Conservation (phyloP, 2,113 vertebrate species). For the Megaceryle torquata region DNA sequence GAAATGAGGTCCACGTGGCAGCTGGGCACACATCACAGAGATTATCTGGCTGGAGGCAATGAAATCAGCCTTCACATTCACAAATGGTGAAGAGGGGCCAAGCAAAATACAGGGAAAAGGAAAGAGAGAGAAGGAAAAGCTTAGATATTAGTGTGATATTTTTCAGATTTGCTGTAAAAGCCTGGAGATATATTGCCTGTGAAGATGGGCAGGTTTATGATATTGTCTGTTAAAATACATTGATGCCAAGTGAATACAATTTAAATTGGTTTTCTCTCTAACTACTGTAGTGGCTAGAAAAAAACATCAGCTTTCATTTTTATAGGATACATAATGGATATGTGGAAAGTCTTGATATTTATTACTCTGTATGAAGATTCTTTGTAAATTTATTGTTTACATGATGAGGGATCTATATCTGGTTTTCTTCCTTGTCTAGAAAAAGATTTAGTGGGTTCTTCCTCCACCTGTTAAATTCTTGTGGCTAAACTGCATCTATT, state of each 20-base stretch:
- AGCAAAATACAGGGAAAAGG: not conserved
- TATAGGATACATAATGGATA: constrained; percentile 12
- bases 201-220: constrained; percentile 14
- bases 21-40: not conserved
- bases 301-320: constrained; percentile 20
- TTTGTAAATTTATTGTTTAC: constrained; percentile 53
- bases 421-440: constrained; percentile 25
- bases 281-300: not conserved
- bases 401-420: constrained; percentile 15
- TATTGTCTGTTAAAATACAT: constrained; percentile 38
- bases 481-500: constrained; percentile 18
- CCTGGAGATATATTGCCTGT: not conserved
- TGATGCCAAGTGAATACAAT: constrained; percentile 7
- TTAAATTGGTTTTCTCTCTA: constrained; percentile 37
- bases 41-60: not conserved
- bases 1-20: not conserved
- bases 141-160: constrained; percentile 19
- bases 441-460: constrained; percentile 7
- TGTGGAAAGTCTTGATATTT: constrained; percentile 46
- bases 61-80: not conserved
- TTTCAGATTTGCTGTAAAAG: constrained; percentile 23
- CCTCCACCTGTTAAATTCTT: not conserved
- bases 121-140: not conserved
- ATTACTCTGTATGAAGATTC: constrained; percentile 32
- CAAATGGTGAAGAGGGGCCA: not conserved